A percentile compares a stretch with the other conserved stretches of the same genome.
Conservation (phyloP, 2,113 vertebrate genomes). For the Mionectes macconnelli region DNA sequence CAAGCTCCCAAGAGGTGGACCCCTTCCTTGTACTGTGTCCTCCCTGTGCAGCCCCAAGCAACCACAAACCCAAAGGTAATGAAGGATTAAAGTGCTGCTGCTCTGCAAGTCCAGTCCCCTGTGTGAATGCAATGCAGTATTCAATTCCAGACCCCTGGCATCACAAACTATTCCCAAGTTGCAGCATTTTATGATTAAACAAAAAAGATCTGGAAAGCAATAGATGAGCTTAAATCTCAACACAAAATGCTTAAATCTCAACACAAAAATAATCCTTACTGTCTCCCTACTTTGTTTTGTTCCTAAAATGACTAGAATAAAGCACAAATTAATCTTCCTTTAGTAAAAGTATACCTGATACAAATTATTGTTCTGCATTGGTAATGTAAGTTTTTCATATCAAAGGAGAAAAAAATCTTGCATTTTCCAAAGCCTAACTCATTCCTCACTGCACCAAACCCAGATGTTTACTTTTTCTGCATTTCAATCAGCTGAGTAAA, state of each 20-base stretch:
- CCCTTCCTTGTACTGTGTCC: rapidly evolving
- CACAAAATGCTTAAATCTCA: neutral
- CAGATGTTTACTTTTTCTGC: conserved; percentile 45
- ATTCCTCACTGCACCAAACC: neutral
- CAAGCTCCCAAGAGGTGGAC: neutral
- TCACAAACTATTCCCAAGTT: neutral
- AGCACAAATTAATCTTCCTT: neutral
- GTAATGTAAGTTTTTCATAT: neutral
- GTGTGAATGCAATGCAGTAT: neutral
- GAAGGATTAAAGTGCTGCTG: neutral
- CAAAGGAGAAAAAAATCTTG: neutral
- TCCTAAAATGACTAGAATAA: neutral
- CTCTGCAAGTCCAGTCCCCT: neutral
- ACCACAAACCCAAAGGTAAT: neutral
- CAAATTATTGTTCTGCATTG: neutral
- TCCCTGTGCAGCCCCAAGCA: neutral
- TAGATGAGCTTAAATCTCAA: neutral
- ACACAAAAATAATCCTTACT: neutral
- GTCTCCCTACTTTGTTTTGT: neutral
- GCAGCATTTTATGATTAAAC: neutral
- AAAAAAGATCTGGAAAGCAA: neutral
- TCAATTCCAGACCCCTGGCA: neutral
- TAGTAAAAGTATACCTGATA: neutral
- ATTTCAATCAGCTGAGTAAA: conserved; percentile 60
- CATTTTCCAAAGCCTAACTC: neutral